phyloP scores from a whole-genome alignment of 53 echinoderm and acorn worm genomes.

The Glandiceps talaboti region DNA sequence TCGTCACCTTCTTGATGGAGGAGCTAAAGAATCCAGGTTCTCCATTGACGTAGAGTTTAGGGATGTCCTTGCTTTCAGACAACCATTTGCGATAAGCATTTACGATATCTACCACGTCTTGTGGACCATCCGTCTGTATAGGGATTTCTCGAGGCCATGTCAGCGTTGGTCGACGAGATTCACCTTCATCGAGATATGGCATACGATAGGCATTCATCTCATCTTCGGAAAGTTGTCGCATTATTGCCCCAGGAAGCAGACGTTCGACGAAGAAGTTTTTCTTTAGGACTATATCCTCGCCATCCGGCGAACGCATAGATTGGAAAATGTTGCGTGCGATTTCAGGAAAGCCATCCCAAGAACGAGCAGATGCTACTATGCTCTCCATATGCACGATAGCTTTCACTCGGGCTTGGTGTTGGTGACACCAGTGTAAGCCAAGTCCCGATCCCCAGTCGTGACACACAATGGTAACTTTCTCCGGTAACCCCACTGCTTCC shows the following conservation, averaged over 20 bases:
- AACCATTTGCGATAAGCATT: slow-evolving; percentile 20
- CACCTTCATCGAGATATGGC: slow-evolving; percentile 14
- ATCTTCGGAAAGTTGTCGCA: slow-evolving; percentile 18
- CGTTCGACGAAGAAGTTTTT: slow-evolving; percentile 21
- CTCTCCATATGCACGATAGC: slow-evolving; percentile 30
- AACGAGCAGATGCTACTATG: slow-evolving; percentile 7
- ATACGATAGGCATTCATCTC: slow-evolving; percentile 29
- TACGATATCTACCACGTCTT: slow-evolving; percentile 25
- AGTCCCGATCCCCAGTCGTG: slow-evolving; percentile 65
- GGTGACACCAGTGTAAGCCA: slow-evolving; percentile 30
- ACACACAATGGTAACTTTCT: slow-evolving; percentile 45
- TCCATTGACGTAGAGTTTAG: slow-evolving; percentile 27
- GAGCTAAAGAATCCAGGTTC: slow-evolving; percentile 27
- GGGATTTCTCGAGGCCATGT: slow-evolving; percentile 33
- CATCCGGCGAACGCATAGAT: slow-evolving; percentile 14
- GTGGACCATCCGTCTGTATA: slow-evolving; percentile 15
- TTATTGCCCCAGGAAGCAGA: slow-evolving; percentile 16
- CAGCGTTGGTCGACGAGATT: slow-evolving; percentile 25
- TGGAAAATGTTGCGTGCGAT: slow-evolving; percentile 19
- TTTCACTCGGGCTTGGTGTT: slow-evolving; percentile 17
- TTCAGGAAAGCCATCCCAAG: slow-evolving; percentile 20
- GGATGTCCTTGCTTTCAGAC: slow-evolving; percentile 5
- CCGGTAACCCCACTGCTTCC: slow-evolving; percentile 25
- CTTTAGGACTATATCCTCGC: slow-evolving; percentile 33
- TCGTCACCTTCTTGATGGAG: slow-evolving; percentile 6